Base-by-base conservation (phyloP, 2,888 invertebrate species). In the Tachina fera region DNA sequence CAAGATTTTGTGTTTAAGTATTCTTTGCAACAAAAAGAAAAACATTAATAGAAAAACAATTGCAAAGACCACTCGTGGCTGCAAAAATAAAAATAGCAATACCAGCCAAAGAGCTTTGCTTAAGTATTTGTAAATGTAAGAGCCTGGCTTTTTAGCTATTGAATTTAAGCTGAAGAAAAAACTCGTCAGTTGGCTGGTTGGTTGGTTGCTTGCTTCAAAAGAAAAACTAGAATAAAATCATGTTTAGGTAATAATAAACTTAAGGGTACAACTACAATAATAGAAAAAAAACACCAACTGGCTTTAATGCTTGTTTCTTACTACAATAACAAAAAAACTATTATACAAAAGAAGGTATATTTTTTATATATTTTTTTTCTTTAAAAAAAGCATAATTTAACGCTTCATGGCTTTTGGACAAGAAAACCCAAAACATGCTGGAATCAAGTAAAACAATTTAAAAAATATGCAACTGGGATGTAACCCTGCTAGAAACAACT, bases 161-260 rank as follows among this genome's bases (percentile, higher is more conserved):
- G 45, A 53, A 61, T 61, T 70, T 31, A n/a, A 58, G 47, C 49
- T 13, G 10, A 56, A 41, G 9, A 45, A 5, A 58, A 81, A 75
- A 81, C 77, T 72, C 22, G 82, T 77, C 77, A 70, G 74, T 43
- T 74, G 43, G 49, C 43, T 45, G 11, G 13, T 47, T 80, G 31
- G 47, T n/a, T 71, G 53, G 47, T 11, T 78, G 61, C n/a, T 9
- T 63, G 47, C 39, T 43, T 77, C 43, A 45, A 49, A 72, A 53
- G 71, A 72, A 77, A 78, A 83, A 72, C 83, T 83, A 83, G 83
- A 83, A 83, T 83, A 78, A 72, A 83, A 83, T 77, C 83, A 83
- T 83, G 83, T 83, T 83, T 47, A 60, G 51, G 67, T 77, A 72
- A 83, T 72, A 81, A 77, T 53, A 77, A 83, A 67, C 47, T 72